These are phyloP conservation scores for Agrochola lota DNA, from an alignment of 2,888 invertebrate species.

Conservation along the genomic window DNA sequence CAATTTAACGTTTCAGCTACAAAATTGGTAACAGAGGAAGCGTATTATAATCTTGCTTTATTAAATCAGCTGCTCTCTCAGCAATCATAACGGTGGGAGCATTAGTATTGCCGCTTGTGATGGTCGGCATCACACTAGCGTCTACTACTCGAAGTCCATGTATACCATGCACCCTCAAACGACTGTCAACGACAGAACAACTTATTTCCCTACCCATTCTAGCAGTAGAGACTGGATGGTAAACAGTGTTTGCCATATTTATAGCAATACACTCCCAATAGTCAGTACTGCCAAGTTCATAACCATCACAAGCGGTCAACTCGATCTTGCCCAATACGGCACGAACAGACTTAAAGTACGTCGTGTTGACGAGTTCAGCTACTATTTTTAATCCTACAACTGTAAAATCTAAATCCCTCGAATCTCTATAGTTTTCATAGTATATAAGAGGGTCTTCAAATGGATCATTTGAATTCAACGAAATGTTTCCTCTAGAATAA, in stretches of 20 bases:
- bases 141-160: conserved; percentile 90
- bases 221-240: conserved; percentile 53
- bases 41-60: conserved; percentile 63
- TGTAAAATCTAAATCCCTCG: conserved; percentile 43
- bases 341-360: conserved; percentile 46
- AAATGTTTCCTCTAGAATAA: conserved; percentile 54
- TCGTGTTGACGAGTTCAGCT: conserved; percentile 35
- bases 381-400: conserved; percentile 39
- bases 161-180: conserved; percentile 55
- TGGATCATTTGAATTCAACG: conserved; percentile 53
- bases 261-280: conserved; percentile 54
- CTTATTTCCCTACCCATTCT: conserved; percentile 49
- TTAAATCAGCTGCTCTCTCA: conserved; percentile 81
- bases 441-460: conserved; percentile 75
- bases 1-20: neutral
- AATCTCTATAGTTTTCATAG: conserved; percentile 48
- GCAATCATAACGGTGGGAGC: conserved; percentile 95
- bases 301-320: conserved; percentile 33
- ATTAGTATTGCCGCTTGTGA: conserved; percentile 94
- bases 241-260: conserved; percentile 46
- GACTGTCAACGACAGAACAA: conserved; percentile 47
- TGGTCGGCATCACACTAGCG: conserved; percentile 93
- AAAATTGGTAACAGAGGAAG: neutral
- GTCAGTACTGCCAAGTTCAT: conserved; percentile 35
- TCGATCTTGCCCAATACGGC: conserved; percentile 31